Percentiles rank a stretch among this genome's conserved stretches.
Conservation (phyloP, 2,113 vertebrate genomes). For the human region GRCh38 chr13:30108501-30109000, state of each 20-base stretch:
- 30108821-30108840: neutral
- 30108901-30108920: slow-evolving; percentile 15
- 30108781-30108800: neutral
- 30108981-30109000: neutral
- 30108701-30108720: slow-evolving; percentile 27
- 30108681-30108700: slow-evolving; percentile 40
- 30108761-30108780: neutral
- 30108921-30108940: slow-evolving; percentile 72
- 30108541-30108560: neutral
- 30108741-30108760: neutral
- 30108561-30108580: no score
- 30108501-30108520: neutral
- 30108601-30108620: neutral
- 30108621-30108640: neutral
- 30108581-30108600: neutral
- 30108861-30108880: slow-evolving; percentile 60
- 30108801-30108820: neutral
- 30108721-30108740: neutral
- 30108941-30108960: slow-evolving; percentile 51
- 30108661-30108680: neutral
- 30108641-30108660: neutral
- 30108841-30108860: neutral
- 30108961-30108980: neutral
- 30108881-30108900: slow-evolving; percentile 68
- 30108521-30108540: neutral